These are phyloP conservation scores for Hemitrygon akajei DNA, from an alignment of 2,797 vertebrate genomes.

Conservation along the genomic window DNA sequence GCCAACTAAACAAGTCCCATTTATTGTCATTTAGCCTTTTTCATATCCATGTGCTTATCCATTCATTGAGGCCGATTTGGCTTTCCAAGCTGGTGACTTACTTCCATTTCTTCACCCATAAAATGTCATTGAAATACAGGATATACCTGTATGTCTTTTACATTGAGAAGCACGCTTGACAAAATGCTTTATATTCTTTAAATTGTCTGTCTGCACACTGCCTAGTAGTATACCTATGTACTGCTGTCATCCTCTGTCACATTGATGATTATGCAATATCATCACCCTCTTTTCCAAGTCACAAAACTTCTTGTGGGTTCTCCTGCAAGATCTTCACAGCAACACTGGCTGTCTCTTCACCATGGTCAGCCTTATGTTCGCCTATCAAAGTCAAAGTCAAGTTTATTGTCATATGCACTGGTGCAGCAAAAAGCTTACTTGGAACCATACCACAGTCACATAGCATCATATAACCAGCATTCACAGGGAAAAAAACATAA, in stretches of 20 bases:
- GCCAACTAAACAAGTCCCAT: too few species aligned
- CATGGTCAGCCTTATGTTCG: neutral
- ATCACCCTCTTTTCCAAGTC: neutral
- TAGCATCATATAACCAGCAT: too few species aligned
- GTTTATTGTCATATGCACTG: too few species aligned
- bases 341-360: too few species aligned
- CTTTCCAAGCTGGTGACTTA: neutral
- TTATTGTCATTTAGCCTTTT: too few species aligned
- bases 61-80: neutral
- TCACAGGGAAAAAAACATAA: too few species aligned
- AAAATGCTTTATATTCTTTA: neutral
- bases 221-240: neutral
- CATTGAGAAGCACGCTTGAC: neutral
- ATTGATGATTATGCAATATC: neutral
- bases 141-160: neutral
- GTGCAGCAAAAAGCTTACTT: too few species aligned
- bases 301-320: neutral
- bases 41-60: too few species aligned
- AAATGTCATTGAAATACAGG: neutral
- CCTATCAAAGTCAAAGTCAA: too few species aligned
- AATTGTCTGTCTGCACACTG: neutral
- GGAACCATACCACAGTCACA: too few species aligned
- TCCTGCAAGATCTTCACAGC: neutral
- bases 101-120: neutral
- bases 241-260: neutral